Evolutionary conservation across 2,797 vertebrate species (phyloP), one percentile per base, ranked within the genome.

Genomic region (Coracias cyanogaster): DNA sequence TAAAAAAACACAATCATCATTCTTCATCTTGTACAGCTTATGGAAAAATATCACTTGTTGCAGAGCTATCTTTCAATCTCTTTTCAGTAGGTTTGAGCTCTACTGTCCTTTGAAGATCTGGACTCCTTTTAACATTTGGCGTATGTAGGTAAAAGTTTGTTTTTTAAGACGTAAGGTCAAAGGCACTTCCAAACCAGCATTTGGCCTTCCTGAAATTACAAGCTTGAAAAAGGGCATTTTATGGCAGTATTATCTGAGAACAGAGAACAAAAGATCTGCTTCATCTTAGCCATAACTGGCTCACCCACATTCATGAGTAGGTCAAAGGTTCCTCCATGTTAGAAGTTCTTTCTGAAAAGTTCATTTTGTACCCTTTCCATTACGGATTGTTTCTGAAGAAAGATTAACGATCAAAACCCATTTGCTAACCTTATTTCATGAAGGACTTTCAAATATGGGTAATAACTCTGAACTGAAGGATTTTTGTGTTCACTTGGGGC

Each of bases 161-260:
- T 85, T 94, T 95, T 94, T 73, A 84, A 96, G 73, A 90, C 18
- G 0, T 72, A 93, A 93, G 82, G 96, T 95, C 85, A 88, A 83
- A 95, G 35, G 58, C 76, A 93, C 62, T 93, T 93, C 87, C 93
- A 93, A 94, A 91, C 73, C 62, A 86, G 82, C 80, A 83, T 70
- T 51, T 88, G 92, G 89, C 58, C 70, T 89, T 93, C 86, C 45
- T 88, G 82, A 94, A 95, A 91, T 90, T 84, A 83, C 31, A 0
- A 48, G 81, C 82, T 58, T 64, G 66, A 93, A 91, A 90, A 93
- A 93, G 67, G 81, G 58, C 64, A 94, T 82, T 96, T 76, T 61
- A 49, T 24, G 82, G 89, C 5, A 24, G 54, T 6, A 90, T 83
- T 93, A 93, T 72, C 79, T 62, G 82, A 79, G 89, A 71, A 74